Evolutionary conservation across 35 echinoderm and acorn worm species (phyloP).

Genomic region (Heliocidaris tuberculata): DNA sequence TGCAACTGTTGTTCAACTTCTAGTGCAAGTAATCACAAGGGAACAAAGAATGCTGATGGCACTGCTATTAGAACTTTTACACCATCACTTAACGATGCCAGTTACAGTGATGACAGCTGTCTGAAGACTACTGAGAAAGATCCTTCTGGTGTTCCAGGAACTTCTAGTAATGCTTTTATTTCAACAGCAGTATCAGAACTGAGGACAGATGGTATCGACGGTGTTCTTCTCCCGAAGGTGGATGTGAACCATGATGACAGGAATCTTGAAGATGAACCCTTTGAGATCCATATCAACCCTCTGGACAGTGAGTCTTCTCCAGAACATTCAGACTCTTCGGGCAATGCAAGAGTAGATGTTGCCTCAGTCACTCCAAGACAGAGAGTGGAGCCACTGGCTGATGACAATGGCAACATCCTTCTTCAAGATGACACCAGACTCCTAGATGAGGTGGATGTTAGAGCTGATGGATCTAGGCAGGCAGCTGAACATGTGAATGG

Average conservation of each 20-base stretch:
- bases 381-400: not conserved
- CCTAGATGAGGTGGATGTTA: not conserved
- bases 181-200: constrained; percentile 4
- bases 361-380: not conserved
- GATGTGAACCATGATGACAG: not conserved
- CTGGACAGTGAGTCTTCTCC: constrained; percentile 45
- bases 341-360: not conserved
- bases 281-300: constrained; percentile 48
- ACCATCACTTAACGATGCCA: too few relatives aligned
- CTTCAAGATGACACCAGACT: not conserved
- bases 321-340: constrained; percentile 30
- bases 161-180: not conserved
- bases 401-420: not conserved
- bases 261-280: constrained; percentile 25
- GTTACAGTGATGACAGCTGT: too few relatives aligned
- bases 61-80: too few relatives aligned
- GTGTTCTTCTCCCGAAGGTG: not conserved
- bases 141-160: not conserved
- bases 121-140: not conserved
- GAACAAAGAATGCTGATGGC: not conserved
- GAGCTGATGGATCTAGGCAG: not conserved
- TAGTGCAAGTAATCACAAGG: not conserved
- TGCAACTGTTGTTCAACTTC: not conserved
- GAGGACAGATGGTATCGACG: not conserved
- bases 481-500: not conserved